phyloP scores from a whole-genome alignment of 2,797 vertebrate species.

The Knipowitschia caucasica region DNA sequence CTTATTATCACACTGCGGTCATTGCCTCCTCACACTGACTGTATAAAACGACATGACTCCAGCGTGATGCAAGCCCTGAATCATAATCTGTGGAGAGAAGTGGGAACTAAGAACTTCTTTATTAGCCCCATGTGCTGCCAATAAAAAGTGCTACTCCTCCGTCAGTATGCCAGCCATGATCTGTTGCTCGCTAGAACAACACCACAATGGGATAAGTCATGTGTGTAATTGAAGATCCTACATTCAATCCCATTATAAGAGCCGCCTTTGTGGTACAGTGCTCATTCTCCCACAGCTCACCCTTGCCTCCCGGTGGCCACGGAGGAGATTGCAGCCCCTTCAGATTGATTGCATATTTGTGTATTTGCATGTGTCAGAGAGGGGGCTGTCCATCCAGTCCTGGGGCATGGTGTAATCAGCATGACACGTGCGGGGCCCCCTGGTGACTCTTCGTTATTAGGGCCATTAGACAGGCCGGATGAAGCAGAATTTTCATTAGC shows the following conservation, averaged over 20 bases:
- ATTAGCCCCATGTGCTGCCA: slow-evolving; percentile 28
- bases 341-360: slow-evolving; percentile 12
- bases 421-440: slow-evolving; percentile 59
- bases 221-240: slow-evolving; percentile 60
- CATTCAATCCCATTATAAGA: slow-evolving; percentile 28
- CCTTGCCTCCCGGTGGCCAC: slow-evolving; percentile 68
- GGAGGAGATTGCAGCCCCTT: slow-evolving; percentile 21
- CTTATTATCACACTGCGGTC: not conserved
- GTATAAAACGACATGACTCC: not conserved
- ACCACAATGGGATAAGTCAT: slow-evolving; percentile 51
- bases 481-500: slow-evolving; percentile 63
- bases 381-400: slow-evolving; percentile 56
- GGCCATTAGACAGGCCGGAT: slow-evolving; percentile 61
- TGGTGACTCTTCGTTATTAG: slow-evolving; percentile 59
- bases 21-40: not conserved
- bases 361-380: slow-evolving; percentile 43
- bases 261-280: slow-evolving; percentile 16
- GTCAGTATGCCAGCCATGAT: slow-evolving; percentile 45
- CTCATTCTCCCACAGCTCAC: slow-evolving; percentile 51
- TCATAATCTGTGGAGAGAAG: not conserved
- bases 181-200: slow-evolving; percentile 43
- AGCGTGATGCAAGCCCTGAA: not conserved
- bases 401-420: slow-evolving; percentile 56
- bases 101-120: slow-evolving; percentile 13
- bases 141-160: slow-evolving; percentile 30